Conservation (phyloP, 2,797 vertebrate genomes). For the Serranus cabrilla region DNA sequence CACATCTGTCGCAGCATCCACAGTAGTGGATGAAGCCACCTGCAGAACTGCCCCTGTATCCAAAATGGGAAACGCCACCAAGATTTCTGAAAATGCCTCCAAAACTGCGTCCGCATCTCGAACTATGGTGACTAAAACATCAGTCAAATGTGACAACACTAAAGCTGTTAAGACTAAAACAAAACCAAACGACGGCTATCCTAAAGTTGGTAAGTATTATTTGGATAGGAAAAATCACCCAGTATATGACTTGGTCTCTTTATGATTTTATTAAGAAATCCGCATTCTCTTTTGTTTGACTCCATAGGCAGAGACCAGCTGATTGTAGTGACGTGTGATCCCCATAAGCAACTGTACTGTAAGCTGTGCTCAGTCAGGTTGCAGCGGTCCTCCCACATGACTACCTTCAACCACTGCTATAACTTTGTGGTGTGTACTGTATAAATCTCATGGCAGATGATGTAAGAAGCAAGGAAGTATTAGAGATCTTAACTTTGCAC, state of each 20-base stretch:
- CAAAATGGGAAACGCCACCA: not conserved
- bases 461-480: fast-evolving
- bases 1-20: not conserved
- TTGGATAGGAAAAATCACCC: not conserved
- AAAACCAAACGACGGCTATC: not conserved
- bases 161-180: not conserved
- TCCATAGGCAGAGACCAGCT: conserved; percentile 58
- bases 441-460: not conserved
- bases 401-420: too few species aligned
- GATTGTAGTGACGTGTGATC: conserved; percentile 41
- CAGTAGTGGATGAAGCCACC: not conserved
- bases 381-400: not conserved
- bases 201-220: conserved; percentile 61
- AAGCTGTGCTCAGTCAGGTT: conserved; percentile 64
- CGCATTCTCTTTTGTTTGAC: not conserved
- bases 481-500: not conserved
- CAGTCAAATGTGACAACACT: not conserved
- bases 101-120: not conserved
- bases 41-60: not conserved
- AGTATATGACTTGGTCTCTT: not conserved
- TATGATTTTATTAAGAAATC: not conserved
- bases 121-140: not conserved
- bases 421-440: conserved; percentile 66
- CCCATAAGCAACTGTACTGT: conserved; percentile 68
- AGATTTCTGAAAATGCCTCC: not conserved